Percentiles rank a stretch among this genome's conserved stretches.
These are phyloP conservation scores for Lysiphlebus fabarum DNA, from an alignment of 1,140 invertebrate species.

Conservation along the genomic window DNA sequence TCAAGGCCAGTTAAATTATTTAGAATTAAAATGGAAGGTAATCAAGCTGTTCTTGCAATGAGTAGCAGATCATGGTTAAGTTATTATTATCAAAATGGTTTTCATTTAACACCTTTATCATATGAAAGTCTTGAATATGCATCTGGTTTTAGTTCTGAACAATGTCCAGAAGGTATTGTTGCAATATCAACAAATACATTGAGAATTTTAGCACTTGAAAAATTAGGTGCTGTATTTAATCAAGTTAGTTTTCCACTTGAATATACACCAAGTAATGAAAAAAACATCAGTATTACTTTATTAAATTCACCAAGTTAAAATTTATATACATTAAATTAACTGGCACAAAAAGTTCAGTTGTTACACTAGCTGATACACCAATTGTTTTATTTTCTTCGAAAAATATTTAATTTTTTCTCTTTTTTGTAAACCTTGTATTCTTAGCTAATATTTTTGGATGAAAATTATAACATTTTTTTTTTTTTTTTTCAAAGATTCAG, in stretches of 20 bases:
- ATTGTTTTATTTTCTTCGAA: too few relatives aligned
- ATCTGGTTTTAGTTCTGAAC: slow-evolving; percentile 96
- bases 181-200: slow-evolving; percentile 98
- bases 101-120: slow-evolving; percentile 92
- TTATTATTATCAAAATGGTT: slow-evolving; percentile 97
- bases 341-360: too few relatives aligned
- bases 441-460: too few relatives aligned
- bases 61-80: slow-evolving; percentile 97
- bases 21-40: slow-evolving; percentile 90
- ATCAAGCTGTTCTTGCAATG: slow-evolving; percentile 95
- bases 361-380: too few relatives aligned
- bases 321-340: too few relatives aligned
- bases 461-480: too few relatives aligned
- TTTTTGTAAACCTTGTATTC: too few relatives aligned
- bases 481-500: too few relatives aligned
- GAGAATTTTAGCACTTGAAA: slow-evolving; percentile 95
- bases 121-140: slow-evolving; percentile 97
- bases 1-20: slow-evolving; percentile 95
- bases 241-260: slow-evolving; percentile 88
- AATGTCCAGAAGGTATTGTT: slow-evolving; percentile 98
- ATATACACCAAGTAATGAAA: slow-evolving; percentile 95
- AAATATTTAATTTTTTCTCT: too few relatives aligned
- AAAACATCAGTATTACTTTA: too few relatives aligned
- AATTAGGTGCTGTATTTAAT: slow-evolving; percentile 98
- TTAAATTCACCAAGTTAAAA: too few relatives aligned